These are phyloP conservation scores for Ecliptopera silaceata DNA, from an alignment of 2,888 invertebrate genomes.

Conservation along the genomic window DNA sequence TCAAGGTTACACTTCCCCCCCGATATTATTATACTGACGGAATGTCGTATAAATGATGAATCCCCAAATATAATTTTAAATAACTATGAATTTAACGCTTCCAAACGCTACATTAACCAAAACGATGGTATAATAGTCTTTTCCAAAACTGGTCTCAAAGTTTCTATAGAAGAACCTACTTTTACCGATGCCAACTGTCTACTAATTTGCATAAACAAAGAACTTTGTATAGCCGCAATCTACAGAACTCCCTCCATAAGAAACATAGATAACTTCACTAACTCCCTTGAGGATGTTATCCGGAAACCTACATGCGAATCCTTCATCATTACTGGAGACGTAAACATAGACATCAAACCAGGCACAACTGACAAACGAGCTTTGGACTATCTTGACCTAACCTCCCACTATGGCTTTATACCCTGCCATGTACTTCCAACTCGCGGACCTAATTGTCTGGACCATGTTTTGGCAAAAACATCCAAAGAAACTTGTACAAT, in stretches of 20 bases:
- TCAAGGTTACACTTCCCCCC: conserved; percentile 3
- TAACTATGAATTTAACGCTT: conserved; percentile 2
- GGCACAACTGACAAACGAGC: conserved; percentile 4
- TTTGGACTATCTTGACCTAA: conserved; percentile 10
- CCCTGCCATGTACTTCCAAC: conserved; percentile 10
- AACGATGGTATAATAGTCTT: conserved; percentile 14
- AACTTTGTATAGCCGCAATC: not conserved
- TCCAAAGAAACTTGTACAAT: not conserved
- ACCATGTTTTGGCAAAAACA: conserved; percentile 2
- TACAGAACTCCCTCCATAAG: conserved; percentile 1
- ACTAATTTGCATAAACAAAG: not conserved
- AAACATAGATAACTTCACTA: conserved; percentile 1
- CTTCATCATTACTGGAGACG: conserved; percentile 2
- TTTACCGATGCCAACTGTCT: conserved; percentile 15
- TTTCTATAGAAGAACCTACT: not conserved
- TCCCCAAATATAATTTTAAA: not conserved
- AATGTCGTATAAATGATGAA: conserved; percentile 4
- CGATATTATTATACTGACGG: conserved; percentile 9
- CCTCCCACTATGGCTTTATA: conserved; percentile 7
- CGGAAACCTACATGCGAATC: not conserved
- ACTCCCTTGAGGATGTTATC: not conserved
- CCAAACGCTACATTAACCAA: conserved; percentile 3
- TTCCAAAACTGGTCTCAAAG: not conserved
- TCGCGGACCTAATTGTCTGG: not conserved
- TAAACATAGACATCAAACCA: conserved; percentile 2